Conservation (phyloP, 1,140 invertebrate species). For the Tetraneura akinire region DNA sequence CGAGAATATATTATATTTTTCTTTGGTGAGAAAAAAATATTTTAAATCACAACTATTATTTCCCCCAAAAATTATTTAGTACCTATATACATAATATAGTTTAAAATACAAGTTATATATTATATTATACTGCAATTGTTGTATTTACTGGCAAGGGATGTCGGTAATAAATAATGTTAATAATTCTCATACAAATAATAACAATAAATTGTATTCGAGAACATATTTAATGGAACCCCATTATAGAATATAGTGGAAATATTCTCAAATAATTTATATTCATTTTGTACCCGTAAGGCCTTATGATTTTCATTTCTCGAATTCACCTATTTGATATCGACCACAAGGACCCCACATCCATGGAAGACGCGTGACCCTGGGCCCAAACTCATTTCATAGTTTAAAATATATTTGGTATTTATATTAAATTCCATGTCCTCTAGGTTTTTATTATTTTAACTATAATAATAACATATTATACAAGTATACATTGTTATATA, state of each 20-base stretch:
- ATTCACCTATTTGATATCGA: not conserved
- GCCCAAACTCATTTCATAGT: not conserved
- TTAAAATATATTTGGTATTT: constrained; percentile 14
- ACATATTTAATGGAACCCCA: not conserved
- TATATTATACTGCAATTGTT: not conserved
- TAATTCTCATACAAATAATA: not conserved
- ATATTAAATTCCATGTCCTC: not conserved
- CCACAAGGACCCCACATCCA: not conserved
- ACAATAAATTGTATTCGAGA: not conserved
- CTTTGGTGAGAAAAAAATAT: no score
- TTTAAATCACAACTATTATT: not conserved
- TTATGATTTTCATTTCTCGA: constrained; percentile 11
- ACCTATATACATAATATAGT: no score
- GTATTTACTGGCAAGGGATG: not conserved
- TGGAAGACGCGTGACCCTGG: constrained; percentile 3
- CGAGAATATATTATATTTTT: no score
- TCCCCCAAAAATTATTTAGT: not conserved
- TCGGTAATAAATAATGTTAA: not conserved
- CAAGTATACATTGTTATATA: not conserved
- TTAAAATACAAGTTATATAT: not conserved
- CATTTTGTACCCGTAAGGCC: constrained; percentile 1
- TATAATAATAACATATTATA: not conserved
- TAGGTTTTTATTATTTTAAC: constrained; percentile 9
- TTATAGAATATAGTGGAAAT: not conserved
- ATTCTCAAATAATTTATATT: not conserved